Base-by-base conservation (phyloP, 2,797 vertebrate genomes). In the Cynodonichthys magdalenae region DNA sequence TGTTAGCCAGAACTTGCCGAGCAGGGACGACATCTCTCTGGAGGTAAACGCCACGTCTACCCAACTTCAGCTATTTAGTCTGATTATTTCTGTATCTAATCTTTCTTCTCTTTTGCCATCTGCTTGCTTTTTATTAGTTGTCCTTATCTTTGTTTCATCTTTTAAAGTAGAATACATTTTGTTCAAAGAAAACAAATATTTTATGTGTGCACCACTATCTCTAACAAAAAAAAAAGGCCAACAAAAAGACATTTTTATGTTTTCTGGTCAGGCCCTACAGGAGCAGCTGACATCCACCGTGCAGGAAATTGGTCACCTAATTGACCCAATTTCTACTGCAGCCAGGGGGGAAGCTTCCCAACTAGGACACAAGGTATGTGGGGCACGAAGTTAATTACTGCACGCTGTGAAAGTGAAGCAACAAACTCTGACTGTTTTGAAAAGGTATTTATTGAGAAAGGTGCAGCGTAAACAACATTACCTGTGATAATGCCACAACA, bases 221-320 rank as follows among this genome's bases (percentile, higher is more conserved):
- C 24, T 9, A 28, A 29, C 68, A 75, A 81, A 74, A 60, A 39
- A 74, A 62, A 48, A n/a, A n/a, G n/a, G 41, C 52, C 42, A 50
- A 55, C 49, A 59, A 66, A 78, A 75, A 48, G 29, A 28, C 27
- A 46, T 53, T 75, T 79, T 77, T 63, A 52, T 74, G 75, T 75
- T 49, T 47, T 56, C 44, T 76, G 41, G 79, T 73, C 72, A 99
- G 98, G 97, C 97, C 28, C 83, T 99, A 9, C 98, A 99, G 83
- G 97, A 99, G 57, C 98, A 99, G 91, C 92, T 99, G 89, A 97
- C 96, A 1, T 98, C 97, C 0, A 95, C 96, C 0, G 97, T 99
- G 51, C 98, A 99, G 85, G 98, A 99, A 87, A 98, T 99, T 14
- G 97, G 97, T 8, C 93, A 98, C 77, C 95, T 99, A 53, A 97